Conservation (phyloP, 2,797 vertebrate genomes). For the Anguilla anguilla region DNA sequence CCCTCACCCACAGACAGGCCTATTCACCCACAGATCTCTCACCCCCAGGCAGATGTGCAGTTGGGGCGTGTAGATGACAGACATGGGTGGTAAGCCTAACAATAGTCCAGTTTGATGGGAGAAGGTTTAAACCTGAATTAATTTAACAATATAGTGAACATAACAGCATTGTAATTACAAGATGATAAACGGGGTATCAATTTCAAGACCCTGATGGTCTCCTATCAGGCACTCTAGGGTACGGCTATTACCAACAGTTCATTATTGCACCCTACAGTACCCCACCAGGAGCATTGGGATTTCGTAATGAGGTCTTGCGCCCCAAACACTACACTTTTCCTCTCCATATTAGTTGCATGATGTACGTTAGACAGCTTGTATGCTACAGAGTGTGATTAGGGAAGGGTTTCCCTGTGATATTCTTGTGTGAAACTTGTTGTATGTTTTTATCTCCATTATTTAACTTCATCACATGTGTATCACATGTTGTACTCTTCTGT, state of each 20-base stretch:
- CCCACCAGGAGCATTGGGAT: neutral
- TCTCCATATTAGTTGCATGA: neutral
- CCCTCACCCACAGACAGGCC: neutral
- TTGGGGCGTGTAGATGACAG: slow-evolving; percentile 2
- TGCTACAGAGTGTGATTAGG: too few relatives aligned
- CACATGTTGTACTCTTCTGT: neutral
- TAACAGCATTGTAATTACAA: neutral
- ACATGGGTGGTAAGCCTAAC: neutral
- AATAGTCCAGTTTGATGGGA: neutral
- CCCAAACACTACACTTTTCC: neutral
- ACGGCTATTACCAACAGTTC: neutral
- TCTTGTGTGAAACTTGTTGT: neutral
- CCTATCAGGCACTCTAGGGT: neutral
- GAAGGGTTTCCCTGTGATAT: neutral
- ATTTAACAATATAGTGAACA: neutral
- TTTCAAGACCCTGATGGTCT: neutral
- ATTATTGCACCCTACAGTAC: neutral
- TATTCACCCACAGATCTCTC: neutral
- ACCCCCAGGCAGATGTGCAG: neutral
- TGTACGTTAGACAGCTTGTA: neutral
- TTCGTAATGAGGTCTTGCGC: neutral
- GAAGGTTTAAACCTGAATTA: neutral
- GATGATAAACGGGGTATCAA: neutral
- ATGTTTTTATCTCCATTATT: too few relatives aligned
- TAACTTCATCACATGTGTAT: neutral